phyloP scores from a whole-genome alignment of 2,113 vertebrate species.

The Microtus montanus region DNA sequence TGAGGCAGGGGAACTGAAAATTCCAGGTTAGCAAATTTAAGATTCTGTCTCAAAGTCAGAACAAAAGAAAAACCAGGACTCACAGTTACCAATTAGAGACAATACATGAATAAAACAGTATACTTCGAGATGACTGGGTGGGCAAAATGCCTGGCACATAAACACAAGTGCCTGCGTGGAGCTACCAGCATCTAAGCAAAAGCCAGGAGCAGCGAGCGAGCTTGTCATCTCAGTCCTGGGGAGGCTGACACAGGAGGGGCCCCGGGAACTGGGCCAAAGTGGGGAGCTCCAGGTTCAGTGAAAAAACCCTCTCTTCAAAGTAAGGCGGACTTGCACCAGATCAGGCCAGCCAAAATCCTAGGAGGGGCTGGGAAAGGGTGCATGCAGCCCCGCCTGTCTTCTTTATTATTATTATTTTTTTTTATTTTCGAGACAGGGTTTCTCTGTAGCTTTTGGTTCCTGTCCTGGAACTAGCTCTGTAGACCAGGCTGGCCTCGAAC shows the following conservation, averaged over 20 bases:
- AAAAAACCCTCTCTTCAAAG: too few species aligned
- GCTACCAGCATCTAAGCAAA: too few species aligned
- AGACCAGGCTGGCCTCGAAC: too few species aligned
- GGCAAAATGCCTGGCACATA: not conserved
- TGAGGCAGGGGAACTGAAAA: not conserved
- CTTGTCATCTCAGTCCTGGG: not conserved
- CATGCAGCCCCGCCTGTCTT: not conserved
- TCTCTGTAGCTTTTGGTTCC: too few species aligned
- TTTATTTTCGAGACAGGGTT: too few species aligned
- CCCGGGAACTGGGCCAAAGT: not conserved
- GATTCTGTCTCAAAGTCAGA: not conserved
- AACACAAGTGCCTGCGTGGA: not conserved
- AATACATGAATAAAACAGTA: not conserved
- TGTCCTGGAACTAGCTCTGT: too few species aligned
- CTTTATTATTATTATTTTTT: too few species aligned
- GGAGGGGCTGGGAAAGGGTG: not conserved
- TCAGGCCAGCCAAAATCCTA: not conserved
- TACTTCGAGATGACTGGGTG: not conserved
- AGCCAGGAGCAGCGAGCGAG: not conserved
- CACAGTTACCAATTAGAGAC: too few species aligned
- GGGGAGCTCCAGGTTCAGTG: not conserved
- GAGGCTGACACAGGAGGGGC: not conserved
- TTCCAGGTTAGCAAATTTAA: not conserved
- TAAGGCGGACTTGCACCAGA: not conserved
- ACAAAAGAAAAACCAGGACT: not conserved